Evolutionary conservation across 2,888 invertebrate genomes (phyloP).

Genomic region (Pegoplata infirma): DNA sequence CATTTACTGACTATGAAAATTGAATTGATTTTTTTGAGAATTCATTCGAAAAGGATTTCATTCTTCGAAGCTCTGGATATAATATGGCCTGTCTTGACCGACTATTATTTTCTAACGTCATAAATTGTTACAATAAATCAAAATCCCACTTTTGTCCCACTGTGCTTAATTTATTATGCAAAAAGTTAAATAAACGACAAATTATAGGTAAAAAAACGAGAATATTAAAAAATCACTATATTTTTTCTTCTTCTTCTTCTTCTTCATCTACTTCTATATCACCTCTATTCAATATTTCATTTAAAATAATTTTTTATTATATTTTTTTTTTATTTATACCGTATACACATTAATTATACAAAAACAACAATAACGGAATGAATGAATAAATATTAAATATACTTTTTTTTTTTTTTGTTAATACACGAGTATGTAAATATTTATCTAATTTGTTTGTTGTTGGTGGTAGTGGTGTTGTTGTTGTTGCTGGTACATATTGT

Average conservation of each 20-base stretch:
- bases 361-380: constrained; percentile 44
- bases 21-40: too few species aligned
- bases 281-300: constrained; percentile 36
- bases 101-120: too few species aligned
- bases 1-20: too few species aligned
- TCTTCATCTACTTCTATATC: constrained; percentile 20
- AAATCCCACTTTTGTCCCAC: neutral
- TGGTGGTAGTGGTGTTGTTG: constrained; percentile 18
- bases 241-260: constrained; percentile 15
- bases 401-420: too few species aligned
- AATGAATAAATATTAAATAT: constrained; percentile 49
- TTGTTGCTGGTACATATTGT: constrained; percentile 11
- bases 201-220: constrained; percentile 37
- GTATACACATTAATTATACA: constrained; percentile 33
- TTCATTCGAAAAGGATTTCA: too few species aligned
- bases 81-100: too few species aligned
- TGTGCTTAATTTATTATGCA: neutral
- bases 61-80: too few species aligned
- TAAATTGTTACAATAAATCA: neutral
- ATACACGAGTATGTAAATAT: constrained; percentile 56
- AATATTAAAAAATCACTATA: constrained; percentile 25
- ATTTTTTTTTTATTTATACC: constrained; percentile 8
- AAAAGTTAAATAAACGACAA: constrained; percentile 9
- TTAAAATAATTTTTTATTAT: too few species aligned
- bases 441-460: constrained; percentile 53